phyloP scores from a whole-genome alignment of 1,140 invertebrate genomes.

The Panagrolaimus sp. region DNA sequence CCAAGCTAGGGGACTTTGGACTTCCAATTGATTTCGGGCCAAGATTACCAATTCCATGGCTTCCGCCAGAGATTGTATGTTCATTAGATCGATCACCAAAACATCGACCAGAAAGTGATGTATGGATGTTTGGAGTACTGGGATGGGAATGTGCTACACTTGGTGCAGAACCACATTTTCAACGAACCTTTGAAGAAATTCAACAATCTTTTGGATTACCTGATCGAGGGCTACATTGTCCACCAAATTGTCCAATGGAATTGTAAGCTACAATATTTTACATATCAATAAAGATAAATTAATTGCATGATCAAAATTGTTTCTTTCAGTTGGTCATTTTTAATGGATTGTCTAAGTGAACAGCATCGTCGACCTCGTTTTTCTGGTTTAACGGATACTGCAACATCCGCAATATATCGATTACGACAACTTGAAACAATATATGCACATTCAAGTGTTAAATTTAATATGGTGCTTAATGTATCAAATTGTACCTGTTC shows the following conservation, averaged over 20 bases:
- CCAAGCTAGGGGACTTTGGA: constrained; percentile 51
- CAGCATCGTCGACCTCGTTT: constrained; percentile 49
- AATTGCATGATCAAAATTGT: no score
- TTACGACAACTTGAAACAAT: constrained; percentile 26
- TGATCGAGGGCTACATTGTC: constrained; percentile 40
- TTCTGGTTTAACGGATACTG: constrained; percentile 33
- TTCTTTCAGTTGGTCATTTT: constrained; percentile 36
- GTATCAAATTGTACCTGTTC: constrained; percentile 51
- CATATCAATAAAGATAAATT: no score
- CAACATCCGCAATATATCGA: constrained; percentile 29
- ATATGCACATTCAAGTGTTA: constrained; percentile 32
- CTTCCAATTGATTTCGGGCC: constrained; percentile 50
- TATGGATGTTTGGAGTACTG: constrained; percentile 34
- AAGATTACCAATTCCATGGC: constrained; percentile 49
- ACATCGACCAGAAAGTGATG: constrained; percentile 48
- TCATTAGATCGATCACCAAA: constrained; percentile 40
- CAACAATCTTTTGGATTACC: constrained; percentile 33
- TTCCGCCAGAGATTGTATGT: constrained; percentile 53
- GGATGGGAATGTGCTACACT: constrained; percentile 33
- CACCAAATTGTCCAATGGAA: constrained; percentile 40
- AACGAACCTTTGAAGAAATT: constrained; percentile 50
- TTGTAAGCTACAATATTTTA: constrained; percentile 47
- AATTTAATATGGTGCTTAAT: constrained; percentile 42
- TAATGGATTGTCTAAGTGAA: constrained; percentile 46
- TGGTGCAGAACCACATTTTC: constrained; percentile 50